Conservation (phyloP, 2,113 vertebrate genomes). For the Ia io region DNA sequence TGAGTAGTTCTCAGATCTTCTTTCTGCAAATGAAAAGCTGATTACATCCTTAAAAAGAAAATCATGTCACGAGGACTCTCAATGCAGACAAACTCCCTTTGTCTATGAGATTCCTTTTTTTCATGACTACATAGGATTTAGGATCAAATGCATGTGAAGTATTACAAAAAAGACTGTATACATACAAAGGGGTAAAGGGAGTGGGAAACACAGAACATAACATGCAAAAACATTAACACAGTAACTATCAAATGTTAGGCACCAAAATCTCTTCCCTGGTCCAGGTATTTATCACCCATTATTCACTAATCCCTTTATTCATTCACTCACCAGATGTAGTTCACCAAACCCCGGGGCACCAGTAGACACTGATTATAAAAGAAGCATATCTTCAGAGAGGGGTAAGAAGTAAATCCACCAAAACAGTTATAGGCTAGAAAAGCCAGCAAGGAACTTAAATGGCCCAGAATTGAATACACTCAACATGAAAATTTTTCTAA, state of each 20-base stretch:
- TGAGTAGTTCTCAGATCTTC: background rate
- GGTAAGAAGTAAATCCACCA: background rate
- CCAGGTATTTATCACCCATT: background rate
- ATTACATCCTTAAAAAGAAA: background rate
- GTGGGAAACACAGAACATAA: background rate
- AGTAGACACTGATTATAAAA: background rate
- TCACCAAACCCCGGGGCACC: background rate
- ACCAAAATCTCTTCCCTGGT: background rate
- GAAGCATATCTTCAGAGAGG: background rate
- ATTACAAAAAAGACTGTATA: background rate
- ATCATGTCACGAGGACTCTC: slow-evolving; percentile 1
- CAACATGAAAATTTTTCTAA: background rate
- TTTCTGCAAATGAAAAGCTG: background rate
- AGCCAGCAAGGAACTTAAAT: background rate
- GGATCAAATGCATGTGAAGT: background rate
- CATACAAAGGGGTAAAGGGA: background rate
- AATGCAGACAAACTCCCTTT: background rate
- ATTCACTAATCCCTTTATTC: background rate
- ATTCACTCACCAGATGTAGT: background rate
- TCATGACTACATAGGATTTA: background rate
- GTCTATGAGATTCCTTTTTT: background rate
- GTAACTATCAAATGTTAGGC: background rate
- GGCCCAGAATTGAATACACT: background rate
- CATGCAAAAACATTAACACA: background rate
- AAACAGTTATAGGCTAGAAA: background rate